Evolutionary conservation across 2,113 vertebrate genomes (phyloP).

Genomic region (Spea multiplicata): DNA sequence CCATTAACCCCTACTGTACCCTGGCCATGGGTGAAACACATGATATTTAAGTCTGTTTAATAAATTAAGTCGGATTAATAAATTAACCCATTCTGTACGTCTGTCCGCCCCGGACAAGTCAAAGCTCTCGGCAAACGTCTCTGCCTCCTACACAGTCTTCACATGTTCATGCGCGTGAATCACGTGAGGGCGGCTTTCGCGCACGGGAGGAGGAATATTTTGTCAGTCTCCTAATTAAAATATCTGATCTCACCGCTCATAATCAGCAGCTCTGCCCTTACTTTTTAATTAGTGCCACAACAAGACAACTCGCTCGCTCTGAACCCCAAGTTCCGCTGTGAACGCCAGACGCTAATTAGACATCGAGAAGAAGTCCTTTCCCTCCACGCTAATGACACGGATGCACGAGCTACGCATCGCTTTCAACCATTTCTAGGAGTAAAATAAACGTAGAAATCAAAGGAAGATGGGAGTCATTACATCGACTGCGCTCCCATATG

Average conservation of each 20-base stretch:
- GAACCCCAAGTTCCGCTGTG: slow-evolving; percentile 5
- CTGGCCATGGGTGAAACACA: no score
- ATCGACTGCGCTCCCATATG: no score
- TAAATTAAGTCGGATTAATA: no score
- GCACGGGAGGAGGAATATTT: not conserved
- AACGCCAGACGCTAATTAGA: slow-evolving; percentile 18
- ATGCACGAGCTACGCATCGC: no score
- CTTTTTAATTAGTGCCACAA: not conserved
- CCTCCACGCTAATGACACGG: not conserved
- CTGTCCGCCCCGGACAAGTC: no score
- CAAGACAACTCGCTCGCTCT: not conserved
- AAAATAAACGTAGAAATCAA: no score
- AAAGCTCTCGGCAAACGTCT: not conserved
- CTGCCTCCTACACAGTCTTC: slow-evolving; percentile 11
- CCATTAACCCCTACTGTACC: no score
- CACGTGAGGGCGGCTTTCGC: slow-evolving; percentile 13
- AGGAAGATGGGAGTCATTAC: no score
- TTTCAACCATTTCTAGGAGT: no score
- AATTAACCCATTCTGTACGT: no score
- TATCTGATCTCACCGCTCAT: slow-evolving; percentile 25
- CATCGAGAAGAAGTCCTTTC: not conserved
- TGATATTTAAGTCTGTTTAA: no score
- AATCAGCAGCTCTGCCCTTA: slow-evolving; percentile 50
- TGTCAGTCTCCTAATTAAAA: slow-evolving; percentile 37
- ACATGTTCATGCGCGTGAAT: not conserved